A percentile compares a stretch with the other conserved stretches of the same genome.
These are phyloP conservation scores for Pantelozetes paolii DNA, from an alignment of 2,888 invertebrate genomes.

Conservation along the genomic window DNA sequence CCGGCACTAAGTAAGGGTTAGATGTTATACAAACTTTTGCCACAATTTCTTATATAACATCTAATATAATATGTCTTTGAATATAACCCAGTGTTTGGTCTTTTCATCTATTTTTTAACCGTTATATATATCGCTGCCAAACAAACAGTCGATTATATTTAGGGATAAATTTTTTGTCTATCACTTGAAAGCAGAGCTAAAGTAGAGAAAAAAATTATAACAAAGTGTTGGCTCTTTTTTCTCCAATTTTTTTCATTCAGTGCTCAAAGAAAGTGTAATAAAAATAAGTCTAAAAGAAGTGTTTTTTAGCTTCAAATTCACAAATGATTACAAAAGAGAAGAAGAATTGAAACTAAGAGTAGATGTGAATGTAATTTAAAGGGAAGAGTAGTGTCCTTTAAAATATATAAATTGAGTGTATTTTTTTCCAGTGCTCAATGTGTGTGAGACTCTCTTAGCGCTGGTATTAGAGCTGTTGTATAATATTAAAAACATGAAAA, in stretches of 20 bases:
- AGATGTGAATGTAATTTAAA: slow-evolving; percentile 8
- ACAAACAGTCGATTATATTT: neutral
- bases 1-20: neutral
- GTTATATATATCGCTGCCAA: neutral
- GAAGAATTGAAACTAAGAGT: slow-evolving; percentile 16
- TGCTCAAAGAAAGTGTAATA: neutral
- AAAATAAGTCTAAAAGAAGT: neutral
- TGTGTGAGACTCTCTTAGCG: neutral
- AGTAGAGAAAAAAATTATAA: neutral
- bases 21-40: neutral
- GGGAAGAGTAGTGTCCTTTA: neutral
- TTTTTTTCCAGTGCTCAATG: neutral
- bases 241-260: neutral
- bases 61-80: neutral
- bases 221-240: neutral
- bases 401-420: slow-evolving; percentile 23
- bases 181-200: neutral
- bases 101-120: slow-evolving; percentile 10
- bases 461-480: neutral
- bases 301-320: neutral
- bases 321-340: neutral
- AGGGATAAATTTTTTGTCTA: neutral
- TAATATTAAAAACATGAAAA: slow-evolving; percentile 30
- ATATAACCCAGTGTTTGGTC: no score
- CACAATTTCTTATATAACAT: neutral